Evolutionary conservation across 2,797 vertebrate species (phyloP).

Genomic region (Cossypha polioptera): DNA sequence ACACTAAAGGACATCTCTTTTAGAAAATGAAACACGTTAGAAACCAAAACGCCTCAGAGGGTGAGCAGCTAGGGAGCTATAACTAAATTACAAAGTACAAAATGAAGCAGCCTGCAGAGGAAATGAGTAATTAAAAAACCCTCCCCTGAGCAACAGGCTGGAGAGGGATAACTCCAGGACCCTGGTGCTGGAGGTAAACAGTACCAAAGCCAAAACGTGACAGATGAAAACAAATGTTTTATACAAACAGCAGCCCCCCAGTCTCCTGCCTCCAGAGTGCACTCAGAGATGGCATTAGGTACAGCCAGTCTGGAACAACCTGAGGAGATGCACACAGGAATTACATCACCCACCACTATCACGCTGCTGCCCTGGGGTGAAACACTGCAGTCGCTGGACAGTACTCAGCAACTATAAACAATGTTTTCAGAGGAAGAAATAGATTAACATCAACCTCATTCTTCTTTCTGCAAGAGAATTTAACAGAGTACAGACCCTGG

Average conservation of each 20-base stretch:
- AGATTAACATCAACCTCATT: background rate
- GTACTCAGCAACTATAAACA: constrained; percentile 2
- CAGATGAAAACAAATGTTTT: constrained; percentile 15
- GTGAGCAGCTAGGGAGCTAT: background rate
- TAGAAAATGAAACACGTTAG: background rate
- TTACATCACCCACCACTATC: constrained; percentile 23
- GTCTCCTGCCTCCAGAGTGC: fast-evolving
- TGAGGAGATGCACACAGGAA: background rate
- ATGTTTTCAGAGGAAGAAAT: background rate
- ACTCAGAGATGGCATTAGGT: background rate
- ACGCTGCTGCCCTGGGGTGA: background rate
- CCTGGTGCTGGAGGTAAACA: background rate
- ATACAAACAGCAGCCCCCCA: background rate
- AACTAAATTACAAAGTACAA: constrained; percentile 59
- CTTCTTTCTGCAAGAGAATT: background rate
- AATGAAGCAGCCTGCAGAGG: constrained; percentile 64
- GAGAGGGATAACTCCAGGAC: background rate
- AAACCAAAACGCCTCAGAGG: constrained; percentile 27
- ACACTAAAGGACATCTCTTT: constrained; percentile 18
- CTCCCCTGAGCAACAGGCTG: constrained; percentile 25
- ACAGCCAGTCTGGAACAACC: background rate
- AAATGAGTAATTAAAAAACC: constrained; percentile 63
- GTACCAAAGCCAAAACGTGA: background rate
- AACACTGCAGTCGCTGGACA: background rate
- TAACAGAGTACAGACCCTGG: background rate